Percentiles rank a stretch among this genome's conserved stretches.
phyloP scores from a whole-genome alignment of 2,888 invertebrate species.

The Pristionchus exspectatus region DNA sequence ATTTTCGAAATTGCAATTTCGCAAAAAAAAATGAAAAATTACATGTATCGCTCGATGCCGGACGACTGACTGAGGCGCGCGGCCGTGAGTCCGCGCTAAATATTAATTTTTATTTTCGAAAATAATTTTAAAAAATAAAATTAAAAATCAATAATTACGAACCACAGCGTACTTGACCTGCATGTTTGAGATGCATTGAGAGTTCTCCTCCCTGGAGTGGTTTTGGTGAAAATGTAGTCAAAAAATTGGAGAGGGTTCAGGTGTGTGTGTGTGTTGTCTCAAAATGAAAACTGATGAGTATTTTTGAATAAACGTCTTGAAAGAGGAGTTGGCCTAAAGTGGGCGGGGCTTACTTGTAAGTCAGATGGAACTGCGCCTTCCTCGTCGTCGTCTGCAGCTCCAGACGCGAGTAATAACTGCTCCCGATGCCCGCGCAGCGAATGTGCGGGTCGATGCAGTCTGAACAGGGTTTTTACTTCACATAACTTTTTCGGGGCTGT shows the following conservation, averaged over 20 bases:
- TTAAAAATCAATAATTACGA: not conserved
- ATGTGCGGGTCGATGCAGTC: constrained; percentile 48
- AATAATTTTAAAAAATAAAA: not conserved
- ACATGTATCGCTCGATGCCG: constrained; percentile 51
- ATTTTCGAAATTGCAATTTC: not conserved
- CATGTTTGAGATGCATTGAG: constrained; percentile 43
- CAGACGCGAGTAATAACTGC: not conserved
- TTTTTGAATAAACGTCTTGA: too few species aligned
- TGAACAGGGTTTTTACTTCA: too few species aligned
- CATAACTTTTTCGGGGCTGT: too few species aligned
- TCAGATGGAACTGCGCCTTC: not conserved
- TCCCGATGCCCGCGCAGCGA: constrained; percentile 15
- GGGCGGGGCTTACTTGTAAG: constrained; percentile 8
- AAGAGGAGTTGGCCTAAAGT: not conserved
- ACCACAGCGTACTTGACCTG: constrained; percentile 36
- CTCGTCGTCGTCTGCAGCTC: constrained; percentile 16
- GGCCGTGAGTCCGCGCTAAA: constrained; percentile 20
- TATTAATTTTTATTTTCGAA: not conserved
- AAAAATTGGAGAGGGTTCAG: not conserved
- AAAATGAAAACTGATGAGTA: too few species aligned
- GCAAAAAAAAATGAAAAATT: not conserved
- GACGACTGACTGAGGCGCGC: constrained; percentile 10
- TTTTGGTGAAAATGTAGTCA: not conserved
- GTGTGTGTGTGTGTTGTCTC: not conserved
- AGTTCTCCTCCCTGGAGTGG: constrained; percentile 41